Evolutionary conservation across 2,797 vertebrate species (phyloP), one percentile per base, ranked within the genome.

Genomic region (Notolepis coatsorum): DNA sequence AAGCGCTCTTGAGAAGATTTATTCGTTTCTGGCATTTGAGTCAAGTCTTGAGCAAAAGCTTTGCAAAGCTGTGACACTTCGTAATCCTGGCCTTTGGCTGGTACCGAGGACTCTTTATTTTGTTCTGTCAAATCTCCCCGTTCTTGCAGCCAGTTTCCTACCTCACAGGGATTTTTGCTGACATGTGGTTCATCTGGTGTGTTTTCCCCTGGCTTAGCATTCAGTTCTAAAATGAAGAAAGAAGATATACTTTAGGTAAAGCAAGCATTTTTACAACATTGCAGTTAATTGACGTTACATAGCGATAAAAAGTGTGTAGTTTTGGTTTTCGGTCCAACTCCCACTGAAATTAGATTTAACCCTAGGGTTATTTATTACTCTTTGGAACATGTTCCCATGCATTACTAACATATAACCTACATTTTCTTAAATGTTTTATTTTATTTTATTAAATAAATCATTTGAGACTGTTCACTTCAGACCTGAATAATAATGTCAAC

Each of bases 1-100:
- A 88, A 84, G 28, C 24, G 12, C 3, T 64, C 65, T 43, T 18
- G 48, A 45, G 50, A 3, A 21, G 33, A 13, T 42, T 45, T 67
- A 43, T 18, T 7, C 12, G 27, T 25, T 2, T 77, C 76, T 5
- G 71, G 31, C 15, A 84, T 84, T 67, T 91, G 89, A 75, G 81
- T 92, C 58, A 90, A 89, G 71, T 93, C 90, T 72, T 90, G 82
- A 20, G 86, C 87, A 74, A 92, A 92, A n/a, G 83, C 90, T 74
- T 63, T 83, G 62, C 81, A 89, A 71, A 92, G 89, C 78, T 90
- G 92, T 0, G 91, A 91, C 75, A 88, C 90, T 59, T 91, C 83
- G 41, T 91, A 30, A 53, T 83, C 84, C n/a, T 80, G 83, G 41
- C 80, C 51, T 20, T 79, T 69, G 25, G 48, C 37, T 17, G 69